These are phyloP conservation scores for Halcyon smyrnensis DNA, from an alignment of 2,797 vertebrate species.

Conservation along the genomic window DNA sequence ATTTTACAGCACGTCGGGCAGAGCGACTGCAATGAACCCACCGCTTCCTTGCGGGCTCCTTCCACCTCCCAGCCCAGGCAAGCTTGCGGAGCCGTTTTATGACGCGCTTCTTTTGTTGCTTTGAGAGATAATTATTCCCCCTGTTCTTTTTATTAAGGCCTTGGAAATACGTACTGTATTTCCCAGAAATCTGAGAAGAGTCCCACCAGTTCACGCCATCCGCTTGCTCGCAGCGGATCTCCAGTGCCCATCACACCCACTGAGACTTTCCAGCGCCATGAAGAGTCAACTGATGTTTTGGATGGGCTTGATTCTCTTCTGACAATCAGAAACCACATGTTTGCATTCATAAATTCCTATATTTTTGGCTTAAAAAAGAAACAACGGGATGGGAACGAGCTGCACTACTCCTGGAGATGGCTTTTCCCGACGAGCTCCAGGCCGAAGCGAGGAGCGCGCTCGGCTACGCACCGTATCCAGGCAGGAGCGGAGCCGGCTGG, in stretches of 20 bases:
- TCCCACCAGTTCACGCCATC: background rate
- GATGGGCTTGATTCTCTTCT: background rate
- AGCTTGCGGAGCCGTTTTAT: background rate
- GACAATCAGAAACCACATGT: slow-evolving; percentile 2
- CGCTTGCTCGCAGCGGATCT: background rate
- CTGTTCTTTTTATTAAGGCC: background rate
- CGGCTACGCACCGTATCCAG: background rate
- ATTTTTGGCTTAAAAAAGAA: background rate
- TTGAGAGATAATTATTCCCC: background rate
- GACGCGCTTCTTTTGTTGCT: background rate
- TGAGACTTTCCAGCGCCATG: background rate
- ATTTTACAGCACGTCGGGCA: slow-evolving; percentile 57
- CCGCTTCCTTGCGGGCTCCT: background rate
- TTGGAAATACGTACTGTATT: background rate
- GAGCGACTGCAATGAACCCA: slow-evolving; percentile 27
- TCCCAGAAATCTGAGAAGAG: background rate
- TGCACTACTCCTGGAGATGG: background rate
- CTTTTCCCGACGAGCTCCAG: background rate
- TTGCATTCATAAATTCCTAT: slow-evolving; percentile 56
- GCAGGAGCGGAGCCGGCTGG: background rate
- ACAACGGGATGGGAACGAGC: no score
- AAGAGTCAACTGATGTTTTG: slow-evolving; percentile 3
- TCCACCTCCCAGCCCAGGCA: slow-evolving; percentile 1
- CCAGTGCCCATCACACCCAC: background rate
- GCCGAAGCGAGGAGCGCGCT: background rate